phyloP scores from a whole-genome alignment of 2,113 vertebrate genomes.

The Ochotona princeps region DNA sequence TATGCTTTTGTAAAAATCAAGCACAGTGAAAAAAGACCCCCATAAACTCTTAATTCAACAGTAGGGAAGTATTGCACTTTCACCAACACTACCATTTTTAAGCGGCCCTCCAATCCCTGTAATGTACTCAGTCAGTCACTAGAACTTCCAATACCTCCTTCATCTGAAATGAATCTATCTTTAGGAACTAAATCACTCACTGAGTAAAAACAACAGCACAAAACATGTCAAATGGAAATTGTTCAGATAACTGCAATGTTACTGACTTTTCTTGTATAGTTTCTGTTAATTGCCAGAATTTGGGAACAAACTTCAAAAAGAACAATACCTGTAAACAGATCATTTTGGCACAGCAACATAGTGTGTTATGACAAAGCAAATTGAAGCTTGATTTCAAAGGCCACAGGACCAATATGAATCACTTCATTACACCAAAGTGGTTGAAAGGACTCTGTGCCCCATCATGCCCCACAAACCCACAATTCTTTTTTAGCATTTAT shows the following conservation, averaged over 20 bases:
- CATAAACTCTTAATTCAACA: slow-evolving; percentile 4
- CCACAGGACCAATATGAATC: slow-evolving; percentile 75
- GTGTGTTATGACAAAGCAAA: slow-evolving; percentile 72
- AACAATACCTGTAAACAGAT: slow-evolving; percentile 51
- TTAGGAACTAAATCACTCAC: background rate
- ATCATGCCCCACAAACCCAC: background rate
- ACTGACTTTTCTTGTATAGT: background rate
- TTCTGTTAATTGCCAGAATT: slow-evolving; percentile 61
- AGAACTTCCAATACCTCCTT: background rate
- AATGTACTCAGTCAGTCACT: slow-evolving; percentile 27
- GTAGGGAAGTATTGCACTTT: background rate
- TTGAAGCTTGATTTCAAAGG: slow-evolving; percentile 71
- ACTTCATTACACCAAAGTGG: slow-evolving; percentile 67
- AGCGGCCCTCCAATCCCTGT: background rate
- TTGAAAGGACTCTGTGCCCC: slow-evolving; percentile 59
- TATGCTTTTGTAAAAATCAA: slow-evolving; percentile 45
- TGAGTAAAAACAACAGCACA: background rate
- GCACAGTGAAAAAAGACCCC: background rate
- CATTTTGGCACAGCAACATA: slow-evolving; percentile 22
- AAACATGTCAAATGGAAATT: slow-evolving; percentile 40
- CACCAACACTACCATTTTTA: background rate
- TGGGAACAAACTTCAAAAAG: slow-evolving; percentile 60
- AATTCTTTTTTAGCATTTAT: slow-evolving; percentile 74
- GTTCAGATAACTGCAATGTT: background rate
- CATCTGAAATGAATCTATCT: background rate